A percentile compares a stretch with the other conserved stretches of the same genome.
These are phyloP conservation scores for Pollicipes pollicipes DNA, from an alignment of 1,140 invertebrate genomes.

Conservation along the genomic window DNA sequence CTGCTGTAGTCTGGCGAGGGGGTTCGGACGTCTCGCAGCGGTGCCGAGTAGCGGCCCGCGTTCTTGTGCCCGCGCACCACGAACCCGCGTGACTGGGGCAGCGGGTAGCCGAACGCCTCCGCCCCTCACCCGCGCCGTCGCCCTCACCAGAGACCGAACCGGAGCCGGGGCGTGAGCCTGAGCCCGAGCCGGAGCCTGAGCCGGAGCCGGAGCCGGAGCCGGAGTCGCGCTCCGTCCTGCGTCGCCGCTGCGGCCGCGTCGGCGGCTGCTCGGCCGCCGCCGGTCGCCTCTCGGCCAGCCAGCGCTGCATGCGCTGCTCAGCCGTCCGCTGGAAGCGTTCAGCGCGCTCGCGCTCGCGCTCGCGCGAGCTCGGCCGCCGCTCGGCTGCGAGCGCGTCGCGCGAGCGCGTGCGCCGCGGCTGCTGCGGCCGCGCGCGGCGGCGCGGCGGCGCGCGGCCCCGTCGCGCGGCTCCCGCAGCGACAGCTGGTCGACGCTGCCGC, in stretches of 20 bases:
- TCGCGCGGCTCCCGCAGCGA: background rate
- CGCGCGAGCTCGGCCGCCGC: no score
- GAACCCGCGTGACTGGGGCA: background rate
- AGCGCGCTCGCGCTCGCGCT: background rate
- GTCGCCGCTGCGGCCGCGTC: no score
- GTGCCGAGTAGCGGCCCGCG: background rate
- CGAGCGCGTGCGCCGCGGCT: background rate
- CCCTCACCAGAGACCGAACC: background rate
- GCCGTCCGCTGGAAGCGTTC: background rate
- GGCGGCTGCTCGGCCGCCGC: background rate
- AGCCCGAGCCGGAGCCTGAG: background rate
- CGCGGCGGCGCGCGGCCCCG: no score
- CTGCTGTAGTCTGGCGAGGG: background rate
- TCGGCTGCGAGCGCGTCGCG: background rate
- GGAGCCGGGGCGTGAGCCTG: background rate
- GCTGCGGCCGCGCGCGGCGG: no score
- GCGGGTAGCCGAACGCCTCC: background rate
- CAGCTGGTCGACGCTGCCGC: background rate
- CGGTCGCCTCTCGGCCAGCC: background rate
- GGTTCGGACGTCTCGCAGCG: background rate
- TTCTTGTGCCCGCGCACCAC: background rate
- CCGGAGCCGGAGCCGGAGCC: background rate
- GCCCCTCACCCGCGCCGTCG: background rate
- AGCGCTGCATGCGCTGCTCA: background rate
- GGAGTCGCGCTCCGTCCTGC: background rate